Evolutionary conservation across 2,888 invertebrate genomes (phyloP), one percentile per base, ranked within the genome.

Genomic region (Coenonympha glycerion): DNA sequence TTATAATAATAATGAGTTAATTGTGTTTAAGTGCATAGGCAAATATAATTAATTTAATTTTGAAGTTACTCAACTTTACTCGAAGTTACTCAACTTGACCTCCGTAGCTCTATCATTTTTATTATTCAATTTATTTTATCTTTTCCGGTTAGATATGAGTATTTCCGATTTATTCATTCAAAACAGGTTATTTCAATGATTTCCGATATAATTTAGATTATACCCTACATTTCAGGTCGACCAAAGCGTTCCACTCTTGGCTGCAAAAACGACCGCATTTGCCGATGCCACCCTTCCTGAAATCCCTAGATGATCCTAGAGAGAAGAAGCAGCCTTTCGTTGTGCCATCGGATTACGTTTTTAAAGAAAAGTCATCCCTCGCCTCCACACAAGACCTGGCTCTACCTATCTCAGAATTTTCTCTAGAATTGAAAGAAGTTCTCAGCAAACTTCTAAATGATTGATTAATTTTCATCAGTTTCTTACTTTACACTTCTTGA

Each of bases 181-280:
- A n/a, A n/a, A n/a, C n/a, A n/a, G n/a, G n/a, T n/a, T n/a, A n/a
- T n/a, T n/a, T n/a, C n/a, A n/a, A n/a, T n/a, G n/a, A n/a, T n/a
- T n/a, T n/a, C n/a, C n/a, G n/a, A n/a, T n/a, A n/a, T n/a, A n/a
- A n/a, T n/a, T n/a, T n/a, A n/a, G n/a, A n/a, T n/a, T n/a, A n/a
- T 36, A 13, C 30, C 40, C 56, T 63, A 40, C 31, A 22, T 57
- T 57, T 33, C 66, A 87, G 87, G 42, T 83, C 86, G 5, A 86
- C 85, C 3, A 87, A 86, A 52, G 72, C 75, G 1, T 86, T 86
- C 73, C 71, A 78, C 28, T 56, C 65, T 3, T 87, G 80, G 79
- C 62, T 87, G 18, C 56, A 64, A 28, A 60, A 67, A 42, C 73
- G 72, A 9, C 80, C 82, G 0, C 57, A 73, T 18, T 52, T 83